Evolutionary conservation across 2,113 vertebrate species (phyloP).

Genomic region (Climacteris rufus): DNA sequence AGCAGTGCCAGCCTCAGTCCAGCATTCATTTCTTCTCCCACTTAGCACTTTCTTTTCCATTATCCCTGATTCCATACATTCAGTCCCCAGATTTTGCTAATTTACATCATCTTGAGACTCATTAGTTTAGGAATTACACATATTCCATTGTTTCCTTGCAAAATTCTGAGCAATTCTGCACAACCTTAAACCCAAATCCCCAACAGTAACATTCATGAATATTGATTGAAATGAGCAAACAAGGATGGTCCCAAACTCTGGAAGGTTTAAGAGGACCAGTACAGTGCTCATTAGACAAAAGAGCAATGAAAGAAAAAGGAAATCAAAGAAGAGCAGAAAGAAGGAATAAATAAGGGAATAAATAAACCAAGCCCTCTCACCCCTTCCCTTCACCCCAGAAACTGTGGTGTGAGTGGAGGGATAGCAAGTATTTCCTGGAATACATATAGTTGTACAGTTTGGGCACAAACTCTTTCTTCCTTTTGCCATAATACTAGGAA

Average conservation of each 20-base stretch:
- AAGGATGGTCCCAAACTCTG: not conserved
- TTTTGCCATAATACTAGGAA: not conserved
- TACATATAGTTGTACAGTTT: not conserved
- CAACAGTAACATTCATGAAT: not conserved
- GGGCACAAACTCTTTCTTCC: not conserved
- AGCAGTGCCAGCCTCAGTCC: not conserved
- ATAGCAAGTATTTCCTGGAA: not conserved
- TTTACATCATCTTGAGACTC: not conserved
- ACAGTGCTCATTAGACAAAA: not conserved
- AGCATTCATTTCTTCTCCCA: not conserved
- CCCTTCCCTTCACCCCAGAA: not conserved
- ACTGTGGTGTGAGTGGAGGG: not conserved
- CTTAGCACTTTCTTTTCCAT: not conserved
- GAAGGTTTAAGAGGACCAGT: not conserved
- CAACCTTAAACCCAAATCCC: not conserved
- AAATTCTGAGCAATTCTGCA: not conserved
- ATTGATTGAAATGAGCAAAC: not conserved
- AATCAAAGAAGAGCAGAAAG: not conserved
- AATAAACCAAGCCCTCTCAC: not conserved
- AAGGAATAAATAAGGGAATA: no score
- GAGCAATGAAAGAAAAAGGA: not conserved
- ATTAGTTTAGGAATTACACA: not conserved
- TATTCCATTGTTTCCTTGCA: not conserved
- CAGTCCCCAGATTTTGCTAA: not conserved
- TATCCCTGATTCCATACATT: not conserved